phyloP scores from a whole-genome alignment of 2,113 vertebrate genomes.

The Epinephelus cyanopodus region DNA sequence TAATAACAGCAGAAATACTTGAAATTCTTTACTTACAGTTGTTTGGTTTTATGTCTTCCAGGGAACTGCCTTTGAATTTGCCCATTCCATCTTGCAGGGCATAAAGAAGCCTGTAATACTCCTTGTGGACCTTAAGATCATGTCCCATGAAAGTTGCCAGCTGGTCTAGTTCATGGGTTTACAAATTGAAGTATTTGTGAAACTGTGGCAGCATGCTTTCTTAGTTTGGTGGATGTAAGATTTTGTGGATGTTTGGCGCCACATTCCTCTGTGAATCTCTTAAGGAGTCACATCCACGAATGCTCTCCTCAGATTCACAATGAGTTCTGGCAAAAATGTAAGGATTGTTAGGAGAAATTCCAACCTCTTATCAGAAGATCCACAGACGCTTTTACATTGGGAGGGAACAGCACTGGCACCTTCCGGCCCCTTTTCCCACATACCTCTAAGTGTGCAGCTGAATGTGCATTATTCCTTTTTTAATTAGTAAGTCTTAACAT shows the following conservation, averaged over 20 bases:
- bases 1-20: background rate
- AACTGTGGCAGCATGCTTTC: background rate
- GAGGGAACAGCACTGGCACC: background rate
- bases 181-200: background rate
- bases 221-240: background rate
- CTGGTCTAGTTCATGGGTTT: background rate
- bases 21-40: slow-evolving; percentile 13
- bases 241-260: slow-evolving; percentile 2
- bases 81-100: background rate
- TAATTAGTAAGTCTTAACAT: too few relatives aligned
- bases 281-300: slow-evolving; percentile 6
- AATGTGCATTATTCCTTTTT: too few relatives aligned
- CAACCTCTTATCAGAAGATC: slow-evolving; percentile 18
- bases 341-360: background rate
- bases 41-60: slow-evolving; percentile 1
- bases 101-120: background rate
- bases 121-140: background rate
- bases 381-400: background rate
- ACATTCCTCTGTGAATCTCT: background rate
- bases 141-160: background rate
- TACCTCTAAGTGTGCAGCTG: too few relatives aligned
- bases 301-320: background rate
- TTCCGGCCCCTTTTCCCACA: slow-evolving; percentile 13
- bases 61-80: background rate
- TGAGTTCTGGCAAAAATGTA: background rate